phyloP scores from a whole-genome alignment of 2,888 invertebrate genomes.

The Rotaria magnacalcarata region DNA sequence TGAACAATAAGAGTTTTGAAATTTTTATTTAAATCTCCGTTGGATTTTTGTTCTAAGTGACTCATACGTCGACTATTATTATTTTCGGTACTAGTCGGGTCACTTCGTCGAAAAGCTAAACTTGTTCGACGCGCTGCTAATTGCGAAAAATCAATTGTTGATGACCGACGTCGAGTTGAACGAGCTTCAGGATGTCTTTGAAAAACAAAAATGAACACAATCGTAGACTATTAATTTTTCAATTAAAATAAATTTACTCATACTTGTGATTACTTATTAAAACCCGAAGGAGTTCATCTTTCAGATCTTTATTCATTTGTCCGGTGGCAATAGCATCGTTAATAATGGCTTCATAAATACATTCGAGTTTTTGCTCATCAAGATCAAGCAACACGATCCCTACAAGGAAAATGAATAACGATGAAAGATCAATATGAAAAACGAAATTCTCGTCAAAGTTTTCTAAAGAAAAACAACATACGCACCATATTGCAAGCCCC shows the following conservation, averaged over 20 bases:
- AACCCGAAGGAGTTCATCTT: slow-evolving; percentile 38
- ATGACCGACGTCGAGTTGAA: slow-evolving; percentile 13
- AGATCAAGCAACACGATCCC: slow-evolving; percentile 24
- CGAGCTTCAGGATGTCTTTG: not conserved
- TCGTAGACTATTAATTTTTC: no score
- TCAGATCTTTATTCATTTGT: slow-evolving; percentile 44
- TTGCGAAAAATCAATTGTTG: slow-evolving; percentile 10
- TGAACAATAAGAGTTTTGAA: not conserved
- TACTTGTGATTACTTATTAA: slow-evolving; percentile 39
- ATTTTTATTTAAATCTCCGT: not conserved
- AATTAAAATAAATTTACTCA: no score
- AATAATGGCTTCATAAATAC: slow-evolving; percentile 37
- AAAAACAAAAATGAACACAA: not conserved
- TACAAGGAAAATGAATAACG: not conserved
- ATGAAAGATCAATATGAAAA: not conserved
- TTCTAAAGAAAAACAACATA: not conserved
- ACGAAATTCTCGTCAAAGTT: not conserved
- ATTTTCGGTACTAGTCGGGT: not conserved
- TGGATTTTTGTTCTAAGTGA: not conserved
- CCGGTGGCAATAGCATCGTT: slow-evolving; percentile 42
- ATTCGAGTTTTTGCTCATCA: slow-evolving; percentile 20
- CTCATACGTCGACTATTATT: not conserved
- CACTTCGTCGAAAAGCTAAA: slow-evolving; percentile 23
- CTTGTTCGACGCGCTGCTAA: not conserved
- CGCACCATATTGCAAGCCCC: slow-evolving; percentile 43